These are phyloP conservation scores for Lordiphosa mommai DNA, from an alignment of 1,140 invertebrate genomes.

Conservation along the genomic window DNA sequence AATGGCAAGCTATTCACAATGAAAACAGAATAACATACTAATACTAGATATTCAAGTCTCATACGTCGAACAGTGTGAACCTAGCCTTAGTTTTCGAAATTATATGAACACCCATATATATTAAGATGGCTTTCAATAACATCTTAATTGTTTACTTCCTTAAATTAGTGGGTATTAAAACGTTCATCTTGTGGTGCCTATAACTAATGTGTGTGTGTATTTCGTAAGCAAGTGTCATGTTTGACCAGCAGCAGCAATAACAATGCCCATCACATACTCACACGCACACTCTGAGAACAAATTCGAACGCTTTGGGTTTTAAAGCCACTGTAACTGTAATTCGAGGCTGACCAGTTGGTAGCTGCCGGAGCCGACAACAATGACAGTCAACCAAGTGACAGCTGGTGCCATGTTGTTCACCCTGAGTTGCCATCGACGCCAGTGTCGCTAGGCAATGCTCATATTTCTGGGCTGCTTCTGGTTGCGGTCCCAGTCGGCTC, in stretches of 20 bases:
- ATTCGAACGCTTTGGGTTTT: constrained; percentile 34
- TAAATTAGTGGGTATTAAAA: too few species aligned
- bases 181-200: background rate
- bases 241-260: constrained; percentile 49
- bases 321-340: constrained; percentile 68
- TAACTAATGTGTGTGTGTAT: background rate
- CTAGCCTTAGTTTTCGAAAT: too few species aligned
- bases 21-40: too few species aligned
- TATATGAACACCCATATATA: too few species aligned
- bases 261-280: constrained; percentile 1
- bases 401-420: constrained; percentile 11
- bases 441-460: constrained; percentile 36
- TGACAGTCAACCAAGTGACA: constrained; percentile 44
- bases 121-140: too few species aligned
- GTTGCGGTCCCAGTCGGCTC: background rate
- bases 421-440: constrained; percentile 36
- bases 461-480: constrained; percentile 48
- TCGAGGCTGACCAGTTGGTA: constrained; percentile 43
- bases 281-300: constrained; percentile 4
- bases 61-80: too few species aligned
- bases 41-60: too few species aligned
- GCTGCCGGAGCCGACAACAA: constrained; percentile 37
- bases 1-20: too few species aligned
- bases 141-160: too few species aligned
- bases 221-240: constrained; percentile 48